Evolutionary conservation across 2,888 invertebrate species (phyloP).

Genomic region (Hartigia nigra): DNA sequence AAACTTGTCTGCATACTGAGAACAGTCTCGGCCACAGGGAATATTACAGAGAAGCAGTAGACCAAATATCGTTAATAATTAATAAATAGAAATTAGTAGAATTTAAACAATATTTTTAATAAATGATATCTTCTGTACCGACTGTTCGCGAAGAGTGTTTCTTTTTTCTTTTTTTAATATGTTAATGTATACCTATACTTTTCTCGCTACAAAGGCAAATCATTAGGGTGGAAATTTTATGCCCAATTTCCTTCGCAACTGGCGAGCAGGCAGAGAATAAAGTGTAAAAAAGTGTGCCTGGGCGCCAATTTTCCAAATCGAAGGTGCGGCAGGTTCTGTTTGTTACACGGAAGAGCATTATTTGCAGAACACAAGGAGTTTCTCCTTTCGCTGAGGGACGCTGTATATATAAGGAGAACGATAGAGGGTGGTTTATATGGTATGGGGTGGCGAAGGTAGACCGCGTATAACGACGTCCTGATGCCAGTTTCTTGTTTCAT

Average conservation of each 20-base stretch:
- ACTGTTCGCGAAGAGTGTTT: not conserved
- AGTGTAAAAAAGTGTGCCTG: not conserved
- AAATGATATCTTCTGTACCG: not conserved
- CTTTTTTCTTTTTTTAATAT: not conserved
- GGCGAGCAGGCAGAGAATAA: not conserved
- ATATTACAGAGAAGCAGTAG: not conserved
- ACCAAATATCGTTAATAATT: too few species aligned
- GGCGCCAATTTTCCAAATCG: not conserved
- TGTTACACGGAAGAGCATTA: conserved; percentile 57
- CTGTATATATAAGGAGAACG: not conserved
- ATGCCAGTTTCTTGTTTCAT: conserved; percentile 61
- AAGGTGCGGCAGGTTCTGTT: conserved; percentile 42
- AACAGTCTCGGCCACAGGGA: not conserved
- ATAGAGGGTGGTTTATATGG: not conserved
- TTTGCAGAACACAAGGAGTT: conserved; percentile 54
- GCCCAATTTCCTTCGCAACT: not conserved
- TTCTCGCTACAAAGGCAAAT: not conserved
- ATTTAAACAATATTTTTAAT: too few species aligned
- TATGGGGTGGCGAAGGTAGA: conserved; percentile 40
- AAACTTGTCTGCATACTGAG: not conserved
- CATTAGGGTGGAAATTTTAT: not conserved
- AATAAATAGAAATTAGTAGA: too few species aligned
- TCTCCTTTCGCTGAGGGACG: conserved; percentile 17
- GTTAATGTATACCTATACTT: not conserved
- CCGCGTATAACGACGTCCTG: conserved; percentile 57